A percentile compares a stretch with the other conserved stretches of the same genome.
Evolutionary conservation across 2,888 invertebrate species (phyloP).

Genomic region (Patella caerulea): DNA sequence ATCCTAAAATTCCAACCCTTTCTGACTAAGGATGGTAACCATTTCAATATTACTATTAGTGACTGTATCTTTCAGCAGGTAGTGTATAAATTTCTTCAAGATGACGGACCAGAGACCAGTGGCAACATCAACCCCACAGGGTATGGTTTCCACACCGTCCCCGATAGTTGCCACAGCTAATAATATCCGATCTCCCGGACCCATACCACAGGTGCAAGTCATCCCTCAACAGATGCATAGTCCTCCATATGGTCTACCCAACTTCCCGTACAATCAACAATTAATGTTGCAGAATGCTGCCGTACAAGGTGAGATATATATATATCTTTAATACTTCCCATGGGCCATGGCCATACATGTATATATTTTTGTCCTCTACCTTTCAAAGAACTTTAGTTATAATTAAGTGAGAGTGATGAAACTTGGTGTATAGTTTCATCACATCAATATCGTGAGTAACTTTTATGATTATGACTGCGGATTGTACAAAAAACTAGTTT

Average conservation of each 20-base stretch:
- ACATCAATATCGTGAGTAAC: no score
- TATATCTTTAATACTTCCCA: background rate
- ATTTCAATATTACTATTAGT: no score
- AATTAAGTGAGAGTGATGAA: no score
- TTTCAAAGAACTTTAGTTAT: no score
- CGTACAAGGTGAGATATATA: constrained; percentile 54
- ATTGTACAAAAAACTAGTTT: no score
- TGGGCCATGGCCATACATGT: background rate
- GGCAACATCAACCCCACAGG: constrained; percentile 38
- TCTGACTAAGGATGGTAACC: no score
- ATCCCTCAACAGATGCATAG: constrained; percentile 61
- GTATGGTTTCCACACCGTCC: constrained; percentile 41
- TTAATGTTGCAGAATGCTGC: constrained; percentile 60
- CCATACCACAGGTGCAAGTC: constrained; percentile 59
- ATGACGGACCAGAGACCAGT: constrained; percentile 35
- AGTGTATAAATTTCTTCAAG: background rate
- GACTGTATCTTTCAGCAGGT: no score
- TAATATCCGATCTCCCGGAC: constrained; percentile 37
- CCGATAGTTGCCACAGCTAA: constrained; percentile 51
- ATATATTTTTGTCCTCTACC: no score
- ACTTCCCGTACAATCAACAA: constrained; percentile 57
- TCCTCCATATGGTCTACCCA: constrained; percentile 52
- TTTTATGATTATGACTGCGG: no score
- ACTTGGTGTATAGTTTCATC: no score
- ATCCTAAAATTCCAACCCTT: no score